Percentiles rank a stretch among this genome's conserved stretches.
These are phyloP conservation scores for Conus ventricosus DNA, from an alignment of 1,140 invertebrate genomes.

Conservation along the genomic window DNA sequence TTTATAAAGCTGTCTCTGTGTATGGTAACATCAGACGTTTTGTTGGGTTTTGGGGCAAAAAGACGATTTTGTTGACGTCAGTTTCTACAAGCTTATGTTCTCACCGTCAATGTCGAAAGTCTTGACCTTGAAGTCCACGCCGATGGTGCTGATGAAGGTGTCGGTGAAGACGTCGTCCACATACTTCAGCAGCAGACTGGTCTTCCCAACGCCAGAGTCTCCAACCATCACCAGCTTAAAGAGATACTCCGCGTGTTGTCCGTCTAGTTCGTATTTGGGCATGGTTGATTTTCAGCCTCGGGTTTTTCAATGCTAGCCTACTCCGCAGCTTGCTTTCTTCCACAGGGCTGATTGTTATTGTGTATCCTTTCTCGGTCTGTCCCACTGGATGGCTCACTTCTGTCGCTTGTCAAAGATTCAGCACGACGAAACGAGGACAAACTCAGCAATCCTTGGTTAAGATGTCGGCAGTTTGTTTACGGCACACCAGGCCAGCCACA, in stretches of 20 bases:
- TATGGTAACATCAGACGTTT: too few relatives aligned
- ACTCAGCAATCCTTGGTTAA: too few relatives aligned
- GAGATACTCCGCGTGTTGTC: neutral
- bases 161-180: conserved; percentile 28
- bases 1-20: too few relatives aligned
- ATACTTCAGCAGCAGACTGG: conserved; percentile 88
- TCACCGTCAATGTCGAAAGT: conserved; percentile 25
- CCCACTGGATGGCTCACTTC: too few relatives aligned
- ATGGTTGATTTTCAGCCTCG: neutral
- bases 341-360: neutral
- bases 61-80: too few relatives aligned
- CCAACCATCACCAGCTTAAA: conserved; percentile 82
- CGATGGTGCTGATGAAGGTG: conserved; percentile 35
- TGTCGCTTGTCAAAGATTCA: too few relatives aligned
- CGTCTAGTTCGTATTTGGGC: neutral
- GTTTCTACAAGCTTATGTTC: neutral
- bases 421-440: too few relatives aligned
- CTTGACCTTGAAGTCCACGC: conserved; percentile 34
- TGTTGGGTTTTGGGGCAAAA: too few relatives aligned
- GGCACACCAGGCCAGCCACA: too few relatives aligned
- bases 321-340: too few relatives aligned
- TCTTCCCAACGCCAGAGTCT: conserved; percentile 92
- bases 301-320: too few relatives aligned
- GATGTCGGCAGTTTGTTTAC: too few relatives aligned
- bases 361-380: neutral